Conservation (phyloP, 2,888 invertebrate genomes). For the Operophtera brumata region DNA sequence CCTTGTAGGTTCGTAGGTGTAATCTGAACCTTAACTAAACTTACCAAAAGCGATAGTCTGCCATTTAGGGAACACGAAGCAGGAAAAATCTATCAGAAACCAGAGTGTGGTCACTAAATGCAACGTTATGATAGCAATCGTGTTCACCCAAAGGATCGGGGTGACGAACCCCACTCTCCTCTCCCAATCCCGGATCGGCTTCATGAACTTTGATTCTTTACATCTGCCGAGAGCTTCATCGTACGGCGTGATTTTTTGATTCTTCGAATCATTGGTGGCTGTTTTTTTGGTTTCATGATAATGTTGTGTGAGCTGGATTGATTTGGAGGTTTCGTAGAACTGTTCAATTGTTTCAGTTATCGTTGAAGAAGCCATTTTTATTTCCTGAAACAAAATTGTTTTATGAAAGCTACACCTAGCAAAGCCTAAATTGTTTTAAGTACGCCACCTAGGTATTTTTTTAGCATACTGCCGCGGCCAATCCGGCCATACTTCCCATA, state of each 20-base stretch:
- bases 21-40: constrained; percentile 42
- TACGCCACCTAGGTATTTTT: no score
- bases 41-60: constrained; percentile 82
- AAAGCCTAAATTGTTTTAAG: neutral
- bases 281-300: neutral
- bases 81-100: constrained; percentile 45
- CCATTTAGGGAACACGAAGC: constrained; percentile 53
- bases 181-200: constrained; percentile 56
- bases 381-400: constrained; percentile 18
- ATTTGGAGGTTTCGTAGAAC: constrained; percentile 14
- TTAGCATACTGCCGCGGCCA: no score
- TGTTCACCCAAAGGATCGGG: constrained; percentile 83
- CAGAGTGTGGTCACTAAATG: constrained; percentile 61
- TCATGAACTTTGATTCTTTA: constrained; percentile 48
- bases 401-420: neutral
- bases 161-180: constrained; percentile 75
- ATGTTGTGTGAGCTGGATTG: constrained; percentile 7
- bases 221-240: constrained; percentile 42
- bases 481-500: no score
- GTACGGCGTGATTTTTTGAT: constrained; percentile 35
- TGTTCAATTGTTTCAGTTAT: constrained; percentile 16
- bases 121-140: constrained; percentile 75
- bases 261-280: neutral
- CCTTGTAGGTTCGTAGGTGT: neutral
- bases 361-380: constrained; percentile 15